These are phyloP conservation scores for Ceuthmochares aereus DNA, from an alignment of 2,113 vertebrate species.

Conservation along the genomic window DNA sequence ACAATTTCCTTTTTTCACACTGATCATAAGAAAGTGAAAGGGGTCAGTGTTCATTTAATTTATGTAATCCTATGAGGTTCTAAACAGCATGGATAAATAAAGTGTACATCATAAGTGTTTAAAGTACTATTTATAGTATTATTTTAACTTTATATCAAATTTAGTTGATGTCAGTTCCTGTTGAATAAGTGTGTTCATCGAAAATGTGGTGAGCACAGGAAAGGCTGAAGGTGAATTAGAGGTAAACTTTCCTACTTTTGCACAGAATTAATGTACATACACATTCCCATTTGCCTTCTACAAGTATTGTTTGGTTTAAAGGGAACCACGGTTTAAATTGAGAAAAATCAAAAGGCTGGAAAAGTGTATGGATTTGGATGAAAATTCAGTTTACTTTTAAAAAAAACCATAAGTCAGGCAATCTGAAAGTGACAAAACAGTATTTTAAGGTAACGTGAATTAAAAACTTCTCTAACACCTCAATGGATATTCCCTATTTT, in stretches of 20 bases:
- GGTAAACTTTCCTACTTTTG: neutral
- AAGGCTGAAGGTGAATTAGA: slow-evolving; percentile 21
- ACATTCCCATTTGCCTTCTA: neutral
- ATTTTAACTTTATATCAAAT: slow-evolving; percentile 32
- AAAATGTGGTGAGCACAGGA: neutral
- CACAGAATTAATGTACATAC: neutral
- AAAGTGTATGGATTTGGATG: neutral
- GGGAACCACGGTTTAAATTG: neutral
- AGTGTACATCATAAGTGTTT: neutral
- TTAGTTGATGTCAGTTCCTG: slow-evolving; percentile 19
- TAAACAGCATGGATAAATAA: slow-evolving; percentile 6
- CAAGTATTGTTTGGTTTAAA: neutral
- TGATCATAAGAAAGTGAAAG: neutral
- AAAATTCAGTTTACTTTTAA: neutral
- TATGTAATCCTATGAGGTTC: neutral
- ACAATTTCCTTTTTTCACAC: neutral
- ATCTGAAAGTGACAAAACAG: neutral
- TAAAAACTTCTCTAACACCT: neutral
- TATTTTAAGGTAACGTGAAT: neutral
- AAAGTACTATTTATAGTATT: slow-evolving; percentile 43
- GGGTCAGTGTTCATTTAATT: neutral
- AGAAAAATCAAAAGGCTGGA: neutral
- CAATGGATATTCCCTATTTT: neutral
- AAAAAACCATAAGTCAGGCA: rapidly evolving
- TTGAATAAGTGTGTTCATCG: neutral